Evolutionary conservation across 1,140 invertebrate species (phyloP).

Genomic region (Olivierus martensii): DNA sequence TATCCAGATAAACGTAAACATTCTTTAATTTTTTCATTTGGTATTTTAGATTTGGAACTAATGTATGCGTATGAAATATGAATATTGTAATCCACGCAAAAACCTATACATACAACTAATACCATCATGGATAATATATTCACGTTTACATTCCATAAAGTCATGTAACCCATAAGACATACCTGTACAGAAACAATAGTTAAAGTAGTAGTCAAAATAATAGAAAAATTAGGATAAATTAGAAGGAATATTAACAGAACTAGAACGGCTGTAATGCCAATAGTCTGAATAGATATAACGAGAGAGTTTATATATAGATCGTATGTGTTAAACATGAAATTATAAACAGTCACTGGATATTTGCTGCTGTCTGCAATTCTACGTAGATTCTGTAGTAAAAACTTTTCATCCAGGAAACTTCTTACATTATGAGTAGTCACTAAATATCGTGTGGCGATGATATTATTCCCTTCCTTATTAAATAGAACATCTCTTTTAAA

Average conservation of each 20-base stretch:
- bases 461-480: constrained; percentile 51
- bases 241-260: constrained; percentile 93
- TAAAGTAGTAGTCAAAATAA: constrained; percentile 85
- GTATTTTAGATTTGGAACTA: constrained; percentile 42
- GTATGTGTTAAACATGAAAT: no score
- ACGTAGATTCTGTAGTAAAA: constrained; percentile 68
- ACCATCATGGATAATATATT: constrained; percentile 98
- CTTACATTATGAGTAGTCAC: constrained; percentile 79
- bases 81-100: constrained; percentile 92
- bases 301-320: constrained; percentile 83
- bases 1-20: constrained; percentile 77
- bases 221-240: constrained; percentile 86
- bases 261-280: constrained; percentile 73
- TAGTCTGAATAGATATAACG: constrained; percentile 80
- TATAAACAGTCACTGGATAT: constrained; percentile 74
- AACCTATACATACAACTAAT: constrained; percentile 95
- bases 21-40: constrained; percentile 57
- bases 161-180: constrained; percentile 91
- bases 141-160: constrained; percentile 82
- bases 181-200: constrained; percentile 88
- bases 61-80: constrained; percentile 95
- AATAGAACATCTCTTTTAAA: constrained; percentile 74
- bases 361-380: constrained; percentile 58
- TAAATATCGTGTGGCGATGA: constrained; percentile 67
- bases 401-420: constrained; percentile 75